Evolutionary conservation across 2,888 invertebrate genomes (phyloP), one percentile per base, ranked within the genome.

Genomic region (Beris morrisii): DNA sequence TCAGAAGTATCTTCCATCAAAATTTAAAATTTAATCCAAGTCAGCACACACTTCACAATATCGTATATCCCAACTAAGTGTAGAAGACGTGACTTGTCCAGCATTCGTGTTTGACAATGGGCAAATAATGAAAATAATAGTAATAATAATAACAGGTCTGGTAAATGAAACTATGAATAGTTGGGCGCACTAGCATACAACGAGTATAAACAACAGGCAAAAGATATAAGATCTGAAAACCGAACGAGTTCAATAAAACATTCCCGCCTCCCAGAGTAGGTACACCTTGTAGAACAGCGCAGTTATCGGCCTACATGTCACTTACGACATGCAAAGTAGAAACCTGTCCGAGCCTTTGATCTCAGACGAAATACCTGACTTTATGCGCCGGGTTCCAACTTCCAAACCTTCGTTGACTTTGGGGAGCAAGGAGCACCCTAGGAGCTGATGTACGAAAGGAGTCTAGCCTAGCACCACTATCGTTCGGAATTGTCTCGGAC

Each of bases 231-330:
- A 64, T 22, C 38, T 64, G 64, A 57, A 45, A 43, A 15, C 38
- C 52, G 32, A 64, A 64, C 64, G 56, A 56, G 56, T 56, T 65
- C 64, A 56, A 65, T 65, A 56, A 65, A 65, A 56, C 56, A 28
- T 65, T 56, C 44, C 64, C 64, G 64, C 64, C 64, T 65, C 46
- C 55, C 56, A 65, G 45, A 38, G 38, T 38, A 7, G 38, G 7
- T 46, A 65, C 64, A 65, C 45, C 64, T 65, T 65, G 64, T 65
- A 44, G 64, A 65, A 65, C 64, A 65, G 56, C 46, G 50, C 56
- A 65, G 64, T 56, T 65, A 65, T 65, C 64, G 64, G 64, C 64
- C 64, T 56, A 65, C 64, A 65, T 65, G 64, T 56, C 64, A 65
- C 56, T 65, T 65, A 31, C 48, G 64, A 65, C 64, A 65, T 65